Percentiles rank a stretch among this genome's conserved stretches.
Conservation (phyloP, 2,888 invertebrate genomes). For the Gibbula magus region DNA sequence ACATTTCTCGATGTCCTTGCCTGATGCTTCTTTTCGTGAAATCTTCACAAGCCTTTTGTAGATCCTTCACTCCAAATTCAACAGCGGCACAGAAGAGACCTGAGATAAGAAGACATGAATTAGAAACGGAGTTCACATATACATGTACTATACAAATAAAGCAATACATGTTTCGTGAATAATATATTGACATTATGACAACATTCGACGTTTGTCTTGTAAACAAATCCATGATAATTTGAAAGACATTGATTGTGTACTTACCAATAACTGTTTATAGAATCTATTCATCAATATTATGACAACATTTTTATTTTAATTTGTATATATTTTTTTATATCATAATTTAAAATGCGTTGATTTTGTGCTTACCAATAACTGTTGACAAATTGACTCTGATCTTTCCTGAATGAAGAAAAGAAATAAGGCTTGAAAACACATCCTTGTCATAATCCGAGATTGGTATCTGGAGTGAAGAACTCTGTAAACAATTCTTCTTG, state of each 20-base stretch:
- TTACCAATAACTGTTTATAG: too few species aligned
- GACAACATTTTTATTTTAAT: too few species aligned
- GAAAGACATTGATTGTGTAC: too few species aligned
- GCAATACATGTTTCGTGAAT: too few species aligned
- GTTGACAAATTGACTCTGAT: not conserved
- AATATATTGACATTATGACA: too few species aligned
- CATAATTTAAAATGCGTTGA: too few species aligned
- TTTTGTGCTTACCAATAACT: not conserved
- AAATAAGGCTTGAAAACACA: not conserved
- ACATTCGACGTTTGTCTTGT: too few species aligned
- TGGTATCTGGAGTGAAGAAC: not conserved
- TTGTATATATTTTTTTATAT: too few species aligned
- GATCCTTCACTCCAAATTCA: conserved; percentile 13
- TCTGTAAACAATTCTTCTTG: not conserved
- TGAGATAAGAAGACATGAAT: not conserved
- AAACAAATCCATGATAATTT: too few species aligned
- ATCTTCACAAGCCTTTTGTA: conserved; percentile 14
- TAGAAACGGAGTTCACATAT: too few species aligned
- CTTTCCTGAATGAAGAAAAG: not conserved
- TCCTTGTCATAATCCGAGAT: not conserved
- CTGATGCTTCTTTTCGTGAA: not conserved
- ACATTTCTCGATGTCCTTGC: not conserved
- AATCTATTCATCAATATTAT: too few species aligned
- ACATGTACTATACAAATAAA: too few species aligned
- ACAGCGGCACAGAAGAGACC: conserved; percentile 2